Percentiles rank a stretch among this genome's conserved stretches.
These are phyloP conservation scores for Syngnathus scovelli DNA, from an alignment of 2,113 vertebrate species.

Conservation along the genomic window DNA sequence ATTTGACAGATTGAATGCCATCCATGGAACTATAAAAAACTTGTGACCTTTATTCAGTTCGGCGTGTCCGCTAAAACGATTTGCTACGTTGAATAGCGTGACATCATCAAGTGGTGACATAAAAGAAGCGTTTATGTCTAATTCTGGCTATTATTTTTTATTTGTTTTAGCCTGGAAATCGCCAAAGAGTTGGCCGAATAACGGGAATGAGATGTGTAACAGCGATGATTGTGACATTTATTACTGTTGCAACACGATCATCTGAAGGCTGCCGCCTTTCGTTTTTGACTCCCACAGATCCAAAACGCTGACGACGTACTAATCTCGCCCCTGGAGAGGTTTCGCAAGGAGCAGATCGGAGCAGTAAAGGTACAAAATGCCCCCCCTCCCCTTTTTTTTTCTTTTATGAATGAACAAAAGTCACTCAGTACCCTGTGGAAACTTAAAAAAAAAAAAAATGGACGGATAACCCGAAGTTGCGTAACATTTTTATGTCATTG, in stretches of 20 bases:
- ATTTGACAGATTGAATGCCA: background rate
- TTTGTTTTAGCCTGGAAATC: background rate
- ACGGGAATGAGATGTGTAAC: background rate
- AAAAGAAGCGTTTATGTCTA: background rate
- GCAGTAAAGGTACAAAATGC: conserved; percentile 85
- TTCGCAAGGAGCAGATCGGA: conserved; percentile 96
- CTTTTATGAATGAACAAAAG: background rate
- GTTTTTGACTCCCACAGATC: conserved; percentile 74
- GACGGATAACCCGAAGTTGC: too few relatives aligned
- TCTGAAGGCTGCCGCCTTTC: background rate
- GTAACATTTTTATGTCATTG: background rate
- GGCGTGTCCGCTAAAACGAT: background rate
- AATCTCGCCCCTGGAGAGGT: conserved; percentile 94
- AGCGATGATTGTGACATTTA: background rate
- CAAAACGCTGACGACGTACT: conserved; percentile 96
- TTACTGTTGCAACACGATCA: background rate
- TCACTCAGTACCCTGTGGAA: background rate
- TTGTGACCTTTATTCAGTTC: background rate
- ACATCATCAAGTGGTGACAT: background rate
- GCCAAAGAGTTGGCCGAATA: background rate
- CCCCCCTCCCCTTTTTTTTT: background rate
- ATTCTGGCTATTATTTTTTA: background rate
- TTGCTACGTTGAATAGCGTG: background rate
- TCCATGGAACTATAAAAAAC: background rate
- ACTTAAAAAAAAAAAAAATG: too few relatives aligned